These are phyloP conservation scores for Vimba vimba DNA, from an alignment of 2,113 vertebrate species.

Conservation along the genomic window DNA sequence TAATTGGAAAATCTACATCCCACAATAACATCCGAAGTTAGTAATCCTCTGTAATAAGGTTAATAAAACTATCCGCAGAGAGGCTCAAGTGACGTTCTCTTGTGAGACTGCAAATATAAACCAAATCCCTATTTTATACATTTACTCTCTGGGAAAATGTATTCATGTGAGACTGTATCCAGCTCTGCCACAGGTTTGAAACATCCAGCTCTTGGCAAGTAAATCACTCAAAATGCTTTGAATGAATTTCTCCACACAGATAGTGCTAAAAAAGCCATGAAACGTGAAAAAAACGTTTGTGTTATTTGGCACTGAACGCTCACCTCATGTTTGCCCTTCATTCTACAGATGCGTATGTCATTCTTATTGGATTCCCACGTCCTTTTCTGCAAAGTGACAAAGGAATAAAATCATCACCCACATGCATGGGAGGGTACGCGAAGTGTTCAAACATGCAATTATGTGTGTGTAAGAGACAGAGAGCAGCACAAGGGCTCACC, in stretches of 20 bases:
- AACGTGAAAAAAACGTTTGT: not conserved
- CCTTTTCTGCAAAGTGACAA: slow-evolving; percentile 79
- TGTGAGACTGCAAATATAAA: slow-evolving; percentile 6
- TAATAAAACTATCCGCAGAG: not conserved
- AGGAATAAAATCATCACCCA: not conserved
- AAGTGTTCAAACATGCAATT: slow-evolving; percentile 2
- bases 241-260: not conserved
- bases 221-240: slow-evolving; percentile 10
- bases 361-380: slow-evolving; percentile 95
- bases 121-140: not conserved
- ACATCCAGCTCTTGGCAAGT: not conserved
- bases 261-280: not conserved
- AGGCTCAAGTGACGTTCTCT: not conserved
- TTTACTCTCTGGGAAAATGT: not conserved
- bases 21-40: not conserved
- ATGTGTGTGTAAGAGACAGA: not conserved
- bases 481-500: slow-evolving; percentile 66
- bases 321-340: slow-evolving; percentile 98
- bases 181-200: slow-evolving; percentile 8
- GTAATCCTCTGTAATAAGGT: not conserved
- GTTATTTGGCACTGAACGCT: not conserved
- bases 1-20: not conserved
- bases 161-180: not conserved
- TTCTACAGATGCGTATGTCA: slow-evolving; percentile 92
- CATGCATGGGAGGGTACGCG: not conserved